phyloP scores from a whole-genome alignment of 1,140 invertebrate species.

The Pentalonia nigronervosa region DNA sequence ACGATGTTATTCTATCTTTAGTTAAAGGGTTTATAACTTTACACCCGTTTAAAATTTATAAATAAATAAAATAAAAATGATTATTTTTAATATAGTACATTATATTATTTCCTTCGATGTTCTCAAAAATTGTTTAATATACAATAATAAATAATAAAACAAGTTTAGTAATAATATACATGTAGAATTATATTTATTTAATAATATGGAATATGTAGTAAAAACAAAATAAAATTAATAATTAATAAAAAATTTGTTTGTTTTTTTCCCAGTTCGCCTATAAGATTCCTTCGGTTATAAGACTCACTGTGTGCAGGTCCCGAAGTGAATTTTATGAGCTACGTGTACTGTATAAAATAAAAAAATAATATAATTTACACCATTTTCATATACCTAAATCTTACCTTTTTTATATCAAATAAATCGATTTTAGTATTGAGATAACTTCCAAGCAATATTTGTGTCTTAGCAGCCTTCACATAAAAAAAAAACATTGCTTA shows the following conservation, averaged over 20 bases:
- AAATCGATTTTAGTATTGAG: conserved; percentile 42
- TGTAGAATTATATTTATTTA: too few species aligned
- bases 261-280: background rate
- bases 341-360: background rate
- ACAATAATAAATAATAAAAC: too few species aligned
- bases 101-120: background rate
- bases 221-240: too few species aligned
- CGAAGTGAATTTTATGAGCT: background rate
- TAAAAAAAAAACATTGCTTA: background rate
- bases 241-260: too few species aligned
- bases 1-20: too few species aligned
- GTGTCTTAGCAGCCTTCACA: conserved; percentile 31
- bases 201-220: too few species aligned
- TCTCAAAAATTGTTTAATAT: background rate
- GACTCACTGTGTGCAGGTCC: background rate
- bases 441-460: conserved; percentile 42
- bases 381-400: background rate
- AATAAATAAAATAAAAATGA: background rate
- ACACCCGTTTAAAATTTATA: too few species aligned
- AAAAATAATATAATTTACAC: background rate
- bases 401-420: conserved; percentile 45
- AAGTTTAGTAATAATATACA: too few species aligned
- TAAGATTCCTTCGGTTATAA: background rate
- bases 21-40: too few species aligned
- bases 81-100: background rate